Evolutionary conservation across 2,113 vertebrate genomes (phyloP), one percentile per base, ranked within the genome.

Genomic region (Equus quagga): DNA sequence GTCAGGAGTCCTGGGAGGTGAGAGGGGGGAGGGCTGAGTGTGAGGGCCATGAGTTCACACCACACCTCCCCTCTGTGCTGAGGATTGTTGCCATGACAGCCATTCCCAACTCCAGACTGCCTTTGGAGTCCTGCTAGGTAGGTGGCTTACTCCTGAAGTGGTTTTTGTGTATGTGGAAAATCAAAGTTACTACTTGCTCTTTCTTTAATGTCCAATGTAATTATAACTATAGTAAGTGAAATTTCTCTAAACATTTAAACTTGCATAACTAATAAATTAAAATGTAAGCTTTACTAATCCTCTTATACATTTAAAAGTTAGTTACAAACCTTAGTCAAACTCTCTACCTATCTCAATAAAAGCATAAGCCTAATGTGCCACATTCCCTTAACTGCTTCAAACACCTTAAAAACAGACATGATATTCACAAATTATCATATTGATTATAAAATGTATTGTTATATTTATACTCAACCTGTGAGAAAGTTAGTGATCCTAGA

Each of bases 1-100:
- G 18, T 6, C 0, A 60, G 19, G 65, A 28, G n/a, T 13, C 41
- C 36, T 28, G 51, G 11, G 33, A 13, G 1, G 0, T 26, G 4
- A 14, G 64, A 41, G 64, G 12, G 31, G 1, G 1, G 49, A 76
- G 3, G n/a, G 1, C 1, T 1, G 6, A 41, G 3, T 24, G 4
- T 17, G 41, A 11, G 46, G 10, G 26, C 14, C 21, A 2, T 6
- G 6, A 62, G 21, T 60, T 12, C 9, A 3, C 0, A 13, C 8
- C 69, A n/a, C 46, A 31, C 18, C 2, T 15, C 12, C 0, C 6
- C 9, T 67, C 28, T 54, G 60, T 5, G 24, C 24, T 44, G 4
- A 28, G 12, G 15, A 33, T 2, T 8, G 12, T 8, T 58, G 72
- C 4, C 13, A 2, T 60, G n/a, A 10, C 12, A 33, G 2, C 51